Evolutionary conservation across 2,888 invertebrate species (phyloP), one percentile per base, ranked within the genome.

Genomic region (Omphaloscelis lunosa): DNA sequence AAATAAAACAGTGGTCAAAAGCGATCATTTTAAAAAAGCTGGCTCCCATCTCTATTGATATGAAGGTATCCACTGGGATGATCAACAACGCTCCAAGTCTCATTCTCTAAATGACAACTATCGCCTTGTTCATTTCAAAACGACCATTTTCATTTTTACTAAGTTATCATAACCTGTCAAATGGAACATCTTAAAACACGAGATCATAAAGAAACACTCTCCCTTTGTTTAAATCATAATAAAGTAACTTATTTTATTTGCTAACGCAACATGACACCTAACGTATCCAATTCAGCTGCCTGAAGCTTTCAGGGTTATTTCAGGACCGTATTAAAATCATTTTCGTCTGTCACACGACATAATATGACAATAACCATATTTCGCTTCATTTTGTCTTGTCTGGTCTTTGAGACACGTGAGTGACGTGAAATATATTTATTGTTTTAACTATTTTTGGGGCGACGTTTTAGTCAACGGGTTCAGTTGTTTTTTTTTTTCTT

Each of bases 331-430:
- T 92, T 92, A 92, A 92, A 92, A 89, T 89, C 83, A 83, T 86
- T 88, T 83, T 90, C 92, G 86, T 87, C 92, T 93, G 94, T 94
- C 95, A 94, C 92, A 88, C 88, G 92, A 92, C 91, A 90, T 90
- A 91, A 93, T 91, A 92, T 93, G 93, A 95, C 94, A 93, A 94
- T 94, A 93, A 94, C 93, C 93, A 93, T 92, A 91, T 93, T 92
- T 92, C 89, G 91, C 90, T 92, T 88, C 80, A 87, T 89, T 89
- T 91, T 89, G 89, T 90, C 89, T 87, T 90, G 89, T 90, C 89
- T 87, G 89, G 79, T 87, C 73, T 88, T 88, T 80, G 66, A 87
- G 90, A 90, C 61, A 59, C 77, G 76, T 90, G 90, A 91, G 87
- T 89, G 91, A 89, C 92, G 84, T 91, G 89, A 90, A 86, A 89